Base-by-base conservation (phyloP, 2,797 vertebrate genomes). In the Myotis findleyi region DNA sequence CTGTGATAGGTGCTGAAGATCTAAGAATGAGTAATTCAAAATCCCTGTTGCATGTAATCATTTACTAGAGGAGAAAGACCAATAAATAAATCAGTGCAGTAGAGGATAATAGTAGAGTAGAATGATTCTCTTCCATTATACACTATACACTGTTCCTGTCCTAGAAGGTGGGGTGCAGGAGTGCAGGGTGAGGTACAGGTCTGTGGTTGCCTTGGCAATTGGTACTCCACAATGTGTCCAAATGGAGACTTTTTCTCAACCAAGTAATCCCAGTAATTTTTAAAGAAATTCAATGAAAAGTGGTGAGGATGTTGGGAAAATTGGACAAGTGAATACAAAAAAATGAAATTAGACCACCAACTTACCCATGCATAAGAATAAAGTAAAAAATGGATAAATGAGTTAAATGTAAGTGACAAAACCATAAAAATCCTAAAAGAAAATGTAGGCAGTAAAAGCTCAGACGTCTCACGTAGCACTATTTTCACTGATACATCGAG, bases 1-100 rank as follows among this genome's bases (percentile, higher is more conserved):
- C 38, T 64, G 17, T 69, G 33, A 18, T 72, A 36, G 30, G 38
- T 89, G 27, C 17, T 64, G 20, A 44, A 14, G 13, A 87, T 80
- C 36, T 71, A 84, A 91, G 90, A 62, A 71, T n/a, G 36, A 91
- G 80, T 71, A 44, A 69, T 18, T 89, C n/a, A 47, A 53, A 81
- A 21, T 55, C 33, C 38, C 33, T 86, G 27, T n/a, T 79, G 62
- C 25, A 6, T 73, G 11, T 36, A 57, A 55, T n/a, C 16, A 66
- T 51, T 66, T 80, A 44, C 38, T 53, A 79, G 33, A 87, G 53
- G 33, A 62, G 62, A 93, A 71, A 93, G 21, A 49, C 7, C 21
- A 95, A 30, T 79, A 72, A 83, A 53, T 17, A 77, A 64, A 82
- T 69, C 21, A 36, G 17, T 59, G 59, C 13, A 75, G 41, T 23